Evolutionary conservation across 2,888 invertebrate genomes (phyloP).

Genomic region (Bugula neritina): DNA sequence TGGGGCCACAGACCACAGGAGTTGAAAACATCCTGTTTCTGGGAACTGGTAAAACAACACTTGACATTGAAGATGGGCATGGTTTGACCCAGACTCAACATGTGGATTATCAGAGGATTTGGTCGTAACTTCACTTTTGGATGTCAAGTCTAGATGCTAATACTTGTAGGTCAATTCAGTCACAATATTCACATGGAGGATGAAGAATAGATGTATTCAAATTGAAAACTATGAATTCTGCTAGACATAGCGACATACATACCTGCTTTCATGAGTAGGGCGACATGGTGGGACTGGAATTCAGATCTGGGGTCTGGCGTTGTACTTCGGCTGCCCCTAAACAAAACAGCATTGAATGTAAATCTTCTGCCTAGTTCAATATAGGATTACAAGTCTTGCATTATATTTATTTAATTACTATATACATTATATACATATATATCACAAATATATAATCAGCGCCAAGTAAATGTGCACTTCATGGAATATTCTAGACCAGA

Average conservation of each 20-base stretch:
- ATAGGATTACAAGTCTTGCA: too few species aligned
- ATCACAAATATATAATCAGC: too few species aligned
- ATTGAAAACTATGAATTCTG: background rate
- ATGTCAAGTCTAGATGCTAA: too few species aligned
- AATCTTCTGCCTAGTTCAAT: too few species aligned
- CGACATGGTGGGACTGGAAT: background rate
- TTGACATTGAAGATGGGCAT: background rate
- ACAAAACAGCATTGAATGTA: background rate
- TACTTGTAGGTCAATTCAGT: too few species aligned
- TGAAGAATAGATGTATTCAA: background rate
- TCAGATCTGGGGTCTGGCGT: slow-evolving; percentile 21
- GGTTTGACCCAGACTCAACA: background rate
- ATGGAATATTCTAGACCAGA: too few species aligned
- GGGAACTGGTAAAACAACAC: background rate
- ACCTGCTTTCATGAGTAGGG: too few species aligned
- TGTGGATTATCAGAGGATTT: background rate
- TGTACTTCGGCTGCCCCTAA: background rate
- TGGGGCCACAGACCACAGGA: background rate
- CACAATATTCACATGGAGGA: too few species aligned
- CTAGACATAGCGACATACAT: background rate
- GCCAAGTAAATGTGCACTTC: too few species aligned
- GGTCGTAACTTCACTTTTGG: too few species aligned
- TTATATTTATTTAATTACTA: too few species aligned
- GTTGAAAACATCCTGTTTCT: background rate
- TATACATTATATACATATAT: too few species aligned